phyloP scores from a whole-genome alignment of 2,888 invertebrate genomes.

The Stegophylla sp. region DNA sequence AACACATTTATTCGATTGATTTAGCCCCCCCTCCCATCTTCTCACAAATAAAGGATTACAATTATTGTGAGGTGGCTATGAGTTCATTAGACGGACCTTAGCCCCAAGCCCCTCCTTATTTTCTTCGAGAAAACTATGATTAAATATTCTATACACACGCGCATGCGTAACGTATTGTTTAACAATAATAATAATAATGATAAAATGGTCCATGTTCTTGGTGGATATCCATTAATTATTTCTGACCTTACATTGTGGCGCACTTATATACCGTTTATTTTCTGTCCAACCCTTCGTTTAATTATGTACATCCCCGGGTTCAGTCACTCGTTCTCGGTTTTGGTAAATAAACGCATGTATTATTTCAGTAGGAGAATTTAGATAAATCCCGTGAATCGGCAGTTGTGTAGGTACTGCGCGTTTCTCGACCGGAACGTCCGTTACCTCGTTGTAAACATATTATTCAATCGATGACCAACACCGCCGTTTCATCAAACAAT shows the following conservation, averaged over 20 bases:
- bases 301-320: conserved; percentile 9
- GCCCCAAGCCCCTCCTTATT: too few relatives aligned
- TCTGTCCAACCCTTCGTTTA: background rate
- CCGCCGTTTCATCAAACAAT: background rate
- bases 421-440: background rate
- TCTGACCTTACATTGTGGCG: conserved; percentile 19
- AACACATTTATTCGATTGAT: too few relatives aligned
- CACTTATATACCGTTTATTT: conserved; percentile 35
- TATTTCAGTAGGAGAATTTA: background rate
- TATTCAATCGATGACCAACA: conserved; percentile 18
- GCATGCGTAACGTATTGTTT: too few relatives aligned
- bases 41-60: too few relatives aligned
- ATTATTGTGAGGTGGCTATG: too few relatives aligned
- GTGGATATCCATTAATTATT: conserved; percentile 33
- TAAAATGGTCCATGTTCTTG: too few relatives aligned
- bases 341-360: conserved; percentile 33
- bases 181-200: too few relatives aligned
- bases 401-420: background rate
- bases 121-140: too few relatives aligned
- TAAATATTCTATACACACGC: too few relatives aligned
- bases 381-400: background rate
- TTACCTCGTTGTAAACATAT: conserved; percentile 9
- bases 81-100: too few relatives aligned
- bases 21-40: too few relatives aligned
- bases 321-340: conserved; percentile 8